phyloP scores from a whole-genome alignment of 2,797 vertebrate genomes.

The Hydrolagus colliei region DNA sequence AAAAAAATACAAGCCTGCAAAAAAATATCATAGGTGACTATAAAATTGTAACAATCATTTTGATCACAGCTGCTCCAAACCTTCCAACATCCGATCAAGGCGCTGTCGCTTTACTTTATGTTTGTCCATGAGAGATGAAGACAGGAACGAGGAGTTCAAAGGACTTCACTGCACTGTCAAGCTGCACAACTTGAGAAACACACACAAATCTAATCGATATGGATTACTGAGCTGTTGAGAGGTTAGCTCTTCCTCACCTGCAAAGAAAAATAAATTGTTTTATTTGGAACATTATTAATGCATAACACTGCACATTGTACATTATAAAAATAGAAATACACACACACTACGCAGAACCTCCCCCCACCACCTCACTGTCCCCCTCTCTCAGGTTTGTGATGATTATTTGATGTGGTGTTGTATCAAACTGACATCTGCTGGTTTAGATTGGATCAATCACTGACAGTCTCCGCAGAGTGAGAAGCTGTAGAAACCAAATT shows the following conservation, averaged over 20 bases:
- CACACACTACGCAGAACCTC: background rate
- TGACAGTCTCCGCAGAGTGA: background rate
- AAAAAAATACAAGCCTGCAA: slow-evolving; percentile 15
- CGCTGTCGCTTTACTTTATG: slow-evolving; percentile 61
- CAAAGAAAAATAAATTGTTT: slow-evolving; percentile 31
- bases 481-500: background rate
- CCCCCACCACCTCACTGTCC: too few species aligned
- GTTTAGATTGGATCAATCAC: background rate
- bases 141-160: slow-evolving; percentile 35
- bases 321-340: background rate
- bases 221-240: slow-evolving; percentile 14
- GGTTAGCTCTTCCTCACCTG: slow-evolving; percentile 38
- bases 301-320: too few species aligned
- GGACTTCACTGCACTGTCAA: slow-evolving; percentile 43
- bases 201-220: slow-evolving; percentile 38
- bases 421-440: background rate
- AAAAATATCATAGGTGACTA: background rate
- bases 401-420: background rate
- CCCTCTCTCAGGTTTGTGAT: background rate
- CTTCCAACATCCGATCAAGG: slow-evolving; percentile 59
- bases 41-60: background rate
- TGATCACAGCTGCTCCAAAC: slow-evolving; percentile 38
- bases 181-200: slow-evolving; percentile 36
- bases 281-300: background rate
- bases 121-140: slow-evolving; percentile 56